Evolutionary conservation across 1,140 invertebrate genomes (phyloP), one percentile per base, ranked within the genome.

Genomic region (Patella vulgata): DNA sequence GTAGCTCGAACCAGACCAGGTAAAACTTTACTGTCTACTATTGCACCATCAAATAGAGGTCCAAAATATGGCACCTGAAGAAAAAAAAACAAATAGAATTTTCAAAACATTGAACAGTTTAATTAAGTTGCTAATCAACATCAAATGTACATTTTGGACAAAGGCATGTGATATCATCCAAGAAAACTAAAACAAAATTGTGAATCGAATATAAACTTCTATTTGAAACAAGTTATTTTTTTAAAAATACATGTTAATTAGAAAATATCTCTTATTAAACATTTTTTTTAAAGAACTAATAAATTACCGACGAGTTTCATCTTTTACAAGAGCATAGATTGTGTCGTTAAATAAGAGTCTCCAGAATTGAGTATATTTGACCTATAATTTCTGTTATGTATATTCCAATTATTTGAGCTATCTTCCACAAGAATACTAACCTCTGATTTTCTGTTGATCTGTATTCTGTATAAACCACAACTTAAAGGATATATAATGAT

Each of bases 21-120:
- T 52, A 98, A 80, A 71, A 93, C 89, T 67, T 89, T 88, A 71
- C 91, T 90, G 70, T 93, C 90, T 36, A 98, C 90, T 44, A 99
- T 91, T 63, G 92, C 91, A 82, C 97, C 97, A 84, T 98, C 93
- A 82, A 95, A 98, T 42, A 99, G 85, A 8, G 97, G 95, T 5
- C 97, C 97, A 86, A 99, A 99, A 83, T 92, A 94, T 3, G 94
- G 93, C 65, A 96, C 91, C 88, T 95, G 85, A 5, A 85, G 76
- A 63, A n/a, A 14, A 36, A 36, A 5, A 36, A 36, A 36, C 33
- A 36, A 36, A 14, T 8, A 36, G 33, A 8, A 36, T 36, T n/a
- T n/a, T n/a, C n/a, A n/a, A n/a, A n/a, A n/a, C n/a, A n/a, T n/a
- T n/a, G n/a, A n/a, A 30, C 9, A 42, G 19, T 17, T 3, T 8